Percentiles rank a stretch among this genome's conserved stretches.
Evolutionary conservation across 2,113 vertebrate species (phyloP).

Genomic region (Stegostoma tigrinum): DNA sequence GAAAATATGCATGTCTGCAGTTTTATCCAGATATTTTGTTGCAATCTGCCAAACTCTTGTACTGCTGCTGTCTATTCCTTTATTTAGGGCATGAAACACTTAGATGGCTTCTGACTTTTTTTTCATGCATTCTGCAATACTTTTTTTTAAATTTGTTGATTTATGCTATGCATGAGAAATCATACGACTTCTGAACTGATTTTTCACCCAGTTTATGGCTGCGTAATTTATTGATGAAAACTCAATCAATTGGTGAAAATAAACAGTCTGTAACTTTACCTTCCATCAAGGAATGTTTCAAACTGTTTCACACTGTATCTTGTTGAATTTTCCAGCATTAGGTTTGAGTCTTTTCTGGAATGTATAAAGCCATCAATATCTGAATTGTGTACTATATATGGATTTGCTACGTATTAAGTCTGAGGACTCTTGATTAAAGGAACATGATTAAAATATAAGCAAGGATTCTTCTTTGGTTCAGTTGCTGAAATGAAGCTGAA

Average conservation of each 20-base stretch:
- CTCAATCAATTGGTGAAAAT: background rate
- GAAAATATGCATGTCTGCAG: background rate
- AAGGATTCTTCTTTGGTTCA: background rate
- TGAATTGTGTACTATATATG: background rate
- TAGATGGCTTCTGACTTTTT: background rate
- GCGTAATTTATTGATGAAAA: background rate
- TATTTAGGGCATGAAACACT: background rate
- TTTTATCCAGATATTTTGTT: background rate
- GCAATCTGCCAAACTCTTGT: background rate
- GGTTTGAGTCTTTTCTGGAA: background rate
- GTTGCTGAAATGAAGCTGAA: background rate
- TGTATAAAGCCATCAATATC: background rate
- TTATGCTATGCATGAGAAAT: background rate
- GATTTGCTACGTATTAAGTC: background rate
- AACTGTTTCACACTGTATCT: background rate
- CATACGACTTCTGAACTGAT: background rate
- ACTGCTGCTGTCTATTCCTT: background rate
- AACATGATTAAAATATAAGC: background rate
- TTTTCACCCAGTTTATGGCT: background rate
- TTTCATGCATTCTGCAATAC: background rate
- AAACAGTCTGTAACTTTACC: background rate
- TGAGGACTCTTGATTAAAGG: background rate
- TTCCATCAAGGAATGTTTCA: background rate
- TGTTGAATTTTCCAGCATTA: background rate
- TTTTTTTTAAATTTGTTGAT: background rate